phyloP scores from a whole-genome alignment of 2,888 invertebrate species.

The Andrena haemorrhoa region DNA sequence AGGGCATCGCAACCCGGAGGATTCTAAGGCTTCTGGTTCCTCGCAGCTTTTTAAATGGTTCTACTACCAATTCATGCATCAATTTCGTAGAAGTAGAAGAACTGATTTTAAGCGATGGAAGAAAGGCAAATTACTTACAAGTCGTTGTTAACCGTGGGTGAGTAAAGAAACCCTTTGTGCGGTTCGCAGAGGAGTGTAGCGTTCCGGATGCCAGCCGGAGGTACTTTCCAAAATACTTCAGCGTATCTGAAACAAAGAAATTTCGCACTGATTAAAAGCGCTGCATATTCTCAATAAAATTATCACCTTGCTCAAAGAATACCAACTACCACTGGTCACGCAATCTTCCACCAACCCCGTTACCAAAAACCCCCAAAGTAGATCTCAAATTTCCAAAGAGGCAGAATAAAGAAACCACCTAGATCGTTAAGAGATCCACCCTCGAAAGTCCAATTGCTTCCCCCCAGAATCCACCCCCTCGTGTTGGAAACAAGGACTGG shows the following conservation, averaged over 20 bases:
- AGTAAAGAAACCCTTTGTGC: constrained; percentile 79
- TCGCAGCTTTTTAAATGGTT: background rate
- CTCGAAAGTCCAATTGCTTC: background rate
- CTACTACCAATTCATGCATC: background rate
- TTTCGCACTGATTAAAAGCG: background rate
- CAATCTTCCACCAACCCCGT: no score
- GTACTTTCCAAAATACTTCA: constrained; percentile 73
- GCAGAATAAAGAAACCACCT: background rate
- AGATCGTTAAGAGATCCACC: background rate
- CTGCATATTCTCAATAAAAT: background rate
- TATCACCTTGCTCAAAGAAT: no score
- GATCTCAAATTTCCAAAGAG: background rate
- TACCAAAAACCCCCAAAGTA: no score
- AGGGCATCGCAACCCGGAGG: no score
- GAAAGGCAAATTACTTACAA: constrained; percentile 71
- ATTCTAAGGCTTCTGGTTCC: background rate
- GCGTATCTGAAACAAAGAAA: constrained; percentile 76
- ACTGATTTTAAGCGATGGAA: no score
- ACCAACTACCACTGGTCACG: background rate
- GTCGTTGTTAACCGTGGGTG: constrained; percentile 71
- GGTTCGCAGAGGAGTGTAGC: constrained; percentile 77
- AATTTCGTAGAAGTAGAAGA: background rate
- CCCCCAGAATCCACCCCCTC: background rate
- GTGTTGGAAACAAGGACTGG: constrained; percentile 3
- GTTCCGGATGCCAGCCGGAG: constrained; percentile 78